Base-by-base conservation (phyloP, 2,888 invertebrate genomes). In the Stramonita haemastoma region DNA sequence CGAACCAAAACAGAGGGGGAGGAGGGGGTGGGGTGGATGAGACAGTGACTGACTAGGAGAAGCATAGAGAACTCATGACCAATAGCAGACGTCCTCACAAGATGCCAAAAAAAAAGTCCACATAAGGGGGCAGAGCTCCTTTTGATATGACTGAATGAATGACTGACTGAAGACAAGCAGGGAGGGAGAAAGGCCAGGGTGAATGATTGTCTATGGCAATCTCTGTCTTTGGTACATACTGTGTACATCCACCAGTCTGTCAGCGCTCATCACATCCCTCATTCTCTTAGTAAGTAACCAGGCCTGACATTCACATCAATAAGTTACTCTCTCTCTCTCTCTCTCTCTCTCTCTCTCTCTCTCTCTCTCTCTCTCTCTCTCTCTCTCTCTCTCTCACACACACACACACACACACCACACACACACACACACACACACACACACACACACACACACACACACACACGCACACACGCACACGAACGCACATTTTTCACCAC, bases 11-110 rank as follows among this genome's bases (percentile, higher is more conserved):
- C 1, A 8, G 13, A 15, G 84, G 17, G 17, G 17, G 17, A n/a
- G 19, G n/a, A 17, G 2, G n/a, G 15, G 56, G 19, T 6, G 17
- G 19, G 19, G 60, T 60, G 11, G 26, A n/a, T 77, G 81, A 81
- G 32, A n/a, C 22, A 29, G 86, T 26, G 60, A 66, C n/a, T 86
- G 60, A 86, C 86, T 86, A 86, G 46, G 36, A 17, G 79, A 32
- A 46, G 46, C 46, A 46, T 8, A 46, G 8, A 46, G 4, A 46
- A 46, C 46, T 46, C 8, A 46, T 46, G 46, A 46, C 46, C 46
- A 46, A 8, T 46, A 8, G 46, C 46, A 46, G 46, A 5, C 46
- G 8, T 46, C 46, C 46, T 46, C 46, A 46, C 46, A 46, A 46
- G 46, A n/a, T 46, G 8, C 46, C 46, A 46, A 46, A 46, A 46